Conservation (phyloP, 2,888 invertebrate species). For the Danaus chrysippus region DNA sequence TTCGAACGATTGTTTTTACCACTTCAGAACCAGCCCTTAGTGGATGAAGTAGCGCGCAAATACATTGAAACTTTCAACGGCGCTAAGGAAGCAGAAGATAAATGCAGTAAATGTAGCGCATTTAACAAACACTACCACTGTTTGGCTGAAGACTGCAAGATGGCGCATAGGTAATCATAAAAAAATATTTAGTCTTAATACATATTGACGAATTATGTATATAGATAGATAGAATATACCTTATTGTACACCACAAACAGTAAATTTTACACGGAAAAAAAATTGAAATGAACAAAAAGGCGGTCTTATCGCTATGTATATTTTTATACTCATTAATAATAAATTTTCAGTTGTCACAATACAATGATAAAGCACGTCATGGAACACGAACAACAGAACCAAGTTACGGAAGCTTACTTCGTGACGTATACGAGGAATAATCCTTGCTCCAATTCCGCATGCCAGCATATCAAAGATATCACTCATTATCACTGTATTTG, state of each 20-base stretch:
- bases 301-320: too few species aligned
- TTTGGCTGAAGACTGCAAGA: slow-evolving; percentile 86
- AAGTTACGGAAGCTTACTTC: slow-evolving; percentile 89
- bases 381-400: slow-evolving; percentile 93
- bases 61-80: slow-evolving; percentile 73
- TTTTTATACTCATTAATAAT: slow-evolving; percentile 1
- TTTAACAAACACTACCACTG: slow-evolving; percentile 94
- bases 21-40: slow-evolving; percentile 76
- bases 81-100: slow-evolving; percentile 75
- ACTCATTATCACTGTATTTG: slow-evolving; percentile 94
- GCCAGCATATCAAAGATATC: slow-evolving; percentile 87
- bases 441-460: slow-evolving; percentile 82
- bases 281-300: too few species aligned
- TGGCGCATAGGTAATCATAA: slow-evolving; percentile 81
- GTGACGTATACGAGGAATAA: slow-evolving; percentile 82
- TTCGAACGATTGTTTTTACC: neutral
- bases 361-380: slow-evolving; percentile 92
- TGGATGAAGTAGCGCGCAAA: slow-evolving; percentile 76
- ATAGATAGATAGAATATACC: too few species aligned
- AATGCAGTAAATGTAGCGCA: slow-evolving; percentile 76
- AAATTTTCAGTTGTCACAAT: slow-evolving; percentile 73
- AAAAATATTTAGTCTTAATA: neutral
- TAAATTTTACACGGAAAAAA: too few species aligned
- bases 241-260: too few species aligned
- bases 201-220: too few species aligned